phyloP scores from a whole-genome alignment of 2,113 vertebrate genomes.

The Etia nguti region DNA sequence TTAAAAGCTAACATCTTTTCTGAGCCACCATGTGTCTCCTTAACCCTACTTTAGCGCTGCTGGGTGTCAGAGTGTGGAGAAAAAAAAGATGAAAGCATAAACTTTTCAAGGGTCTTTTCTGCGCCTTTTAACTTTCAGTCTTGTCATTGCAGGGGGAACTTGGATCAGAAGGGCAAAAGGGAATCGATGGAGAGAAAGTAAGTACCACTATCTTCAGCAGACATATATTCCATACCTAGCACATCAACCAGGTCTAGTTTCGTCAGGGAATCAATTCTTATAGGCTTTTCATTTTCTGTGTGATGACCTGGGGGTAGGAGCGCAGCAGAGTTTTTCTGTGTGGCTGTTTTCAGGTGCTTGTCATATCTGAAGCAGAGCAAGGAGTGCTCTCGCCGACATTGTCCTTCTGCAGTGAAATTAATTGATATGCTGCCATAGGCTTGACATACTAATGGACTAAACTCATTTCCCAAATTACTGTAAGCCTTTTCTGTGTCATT shows the following conservation, averaged over 20 bases:
- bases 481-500: constrained; percentile 23
- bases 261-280: constrained; percentile 67
- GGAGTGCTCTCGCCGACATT: constrained; percentile 20
- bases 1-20: neutral
- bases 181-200: constrained; percentile 71
- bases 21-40: neutral
- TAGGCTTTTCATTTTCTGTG: constrained; percentile 67
- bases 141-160: constrained; percentile 67
- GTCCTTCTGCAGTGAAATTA: constrained; percentile 56
- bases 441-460: constrained; percentile 57
- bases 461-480: constrained; percentile 51
- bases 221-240: constrained; percentile 65
- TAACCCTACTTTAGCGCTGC: neutral
- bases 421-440: constrained; percentile 45
- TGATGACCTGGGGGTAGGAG: constrained; percentile 38
- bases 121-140: constrained; percentile 46
- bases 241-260: constrained; percentile 61
- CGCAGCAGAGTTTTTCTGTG: constrained; percentile 21
- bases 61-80: neutral
- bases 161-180: constrained; percentile 61
- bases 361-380: constrained; percentile 56
- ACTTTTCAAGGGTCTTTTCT: constrained; percentile 33
- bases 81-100: neutral
- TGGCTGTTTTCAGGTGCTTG: constrained; percentile 50
- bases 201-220: constrained; percentile 56